Evolutionary conservation across 2,888 invertebrate species (phyloP), one percentile per base, ranked within the genome.

Genomic region (Troides aeacus): DNA sequence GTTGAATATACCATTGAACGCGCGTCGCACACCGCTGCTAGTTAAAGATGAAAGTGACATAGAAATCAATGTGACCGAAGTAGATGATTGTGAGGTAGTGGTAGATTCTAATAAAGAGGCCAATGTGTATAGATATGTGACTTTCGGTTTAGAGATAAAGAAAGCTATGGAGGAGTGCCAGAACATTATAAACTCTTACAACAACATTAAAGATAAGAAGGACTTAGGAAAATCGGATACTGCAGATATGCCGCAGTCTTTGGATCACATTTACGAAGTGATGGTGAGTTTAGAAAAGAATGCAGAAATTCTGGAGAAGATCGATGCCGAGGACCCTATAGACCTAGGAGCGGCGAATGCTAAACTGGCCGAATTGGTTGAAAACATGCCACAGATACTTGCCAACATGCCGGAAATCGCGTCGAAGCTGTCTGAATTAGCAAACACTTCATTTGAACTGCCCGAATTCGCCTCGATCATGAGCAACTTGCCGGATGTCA

Each of bases 101-200:
- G 65, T 71, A 0, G 71, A 74, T 5, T 66, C 72, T 53, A 78
- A 77, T 0, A 88, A 86, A 71, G 90, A 90, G 46, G 82, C 85
- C 0, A 87, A 85, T 60, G 81, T 89, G 0, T 87, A 87, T 59
- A 92, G 90, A 46, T 90, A 91, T 56, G 88, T 90, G 0, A 87
- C 87, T 0, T 90, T 91, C 39, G 90, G 92, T 0, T 53, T 91
- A 36, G 90, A 92, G 78, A 89, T 92, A 7, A 92, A 91, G 71
- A 91, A 89, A 72, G 91, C 91, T 0, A 90, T 92, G 89, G 92
- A 92, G 69, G 91, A 92, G 58, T 91, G 92, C 72, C 90, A 92
- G 77, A 89, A 90, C 74, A 90, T 92, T 24, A 92, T 92, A 2
- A 89, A 90, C 62, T 88, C 90, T 0, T 90, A 89, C 30, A 89